Percentiles rank a stretch among this genome's conserved stretches.
phyloP scores from a whole-genome alignment of 1,140 invertebrate genomes.

The Daktulosphaira vitifoliae region DNA sequence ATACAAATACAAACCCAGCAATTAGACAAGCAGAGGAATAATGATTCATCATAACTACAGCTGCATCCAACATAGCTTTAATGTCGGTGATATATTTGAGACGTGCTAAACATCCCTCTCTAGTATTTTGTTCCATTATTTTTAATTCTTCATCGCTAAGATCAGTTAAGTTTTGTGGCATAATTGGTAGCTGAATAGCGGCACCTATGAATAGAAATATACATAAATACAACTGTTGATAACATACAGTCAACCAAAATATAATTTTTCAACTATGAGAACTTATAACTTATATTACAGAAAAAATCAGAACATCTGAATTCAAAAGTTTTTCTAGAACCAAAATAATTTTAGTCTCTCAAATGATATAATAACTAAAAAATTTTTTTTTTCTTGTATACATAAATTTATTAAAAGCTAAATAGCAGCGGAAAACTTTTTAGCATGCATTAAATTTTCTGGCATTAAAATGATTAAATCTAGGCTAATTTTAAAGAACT shows the following conservation, averaged over 20 bases:
- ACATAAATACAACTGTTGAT: not conserved
- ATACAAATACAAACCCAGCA: too few species aligned
- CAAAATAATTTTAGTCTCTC: too few species aligned
- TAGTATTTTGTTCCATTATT: conserved; percentile 77
- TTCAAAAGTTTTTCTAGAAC: too few species aligned
- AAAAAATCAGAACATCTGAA: too few species aligned
- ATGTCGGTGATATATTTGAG: conserved; percentile 79
- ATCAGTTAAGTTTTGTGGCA: conserved; percentile 58
- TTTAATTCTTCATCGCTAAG: conserved; percentile 75
- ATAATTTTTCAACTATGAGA: not conserved
- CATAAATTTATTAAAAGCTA: too few species aligned
- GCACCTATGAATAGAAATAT: conserved; percentile 42
- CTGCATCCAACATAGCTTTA: conserved; percentile 76
- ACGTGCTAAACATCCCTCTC: conserved; percentile 80
- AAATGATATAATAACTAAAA: too few species aligned
- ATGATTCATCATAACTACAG: conserved; percentile 80
- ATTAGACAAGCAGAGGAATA: conserved; percentile 58
- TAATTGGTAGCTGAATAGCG: conserved; percentile 54
- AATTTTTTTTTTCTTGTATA: too few species aligned
- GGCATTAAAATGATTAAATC: too few species aligned
- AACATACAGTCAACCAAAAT: not conserved
- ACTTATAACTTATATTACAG: not conserved
- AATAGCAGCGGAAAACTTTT: too few species aligned
- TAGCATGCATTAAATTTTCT: too few species aligned
- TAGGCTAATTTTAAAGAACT: too few species aligned